These are phyloP conservation scores for Hyposoter dolosus DNA, from an alignment of 2,888 invertebrate species.

Conservation along the genomic window DNA sequence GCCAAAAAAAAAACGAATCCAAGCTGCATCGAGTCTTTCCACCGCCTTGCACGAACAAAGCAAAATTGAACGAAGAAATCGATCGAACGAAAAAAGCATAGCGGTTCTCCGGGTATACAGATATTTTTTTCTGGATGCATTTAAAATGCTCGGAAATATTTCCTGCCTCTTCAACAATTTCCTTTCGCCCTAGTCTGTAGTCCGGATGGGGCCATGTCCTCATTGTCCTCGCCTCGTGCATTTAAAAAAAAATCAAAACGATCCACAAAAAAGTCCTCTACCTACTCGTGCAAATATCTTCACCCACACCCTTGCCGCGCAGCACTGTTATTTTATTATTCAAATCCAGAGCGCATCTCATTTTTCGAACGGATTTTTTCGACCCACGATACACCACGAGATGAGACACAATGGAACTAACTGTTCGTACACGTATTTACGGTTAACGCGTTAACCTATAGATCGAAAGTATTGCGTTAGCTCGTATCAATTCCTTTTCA, in stretches of 20 bases:
- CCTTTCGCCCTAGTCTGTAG: conserved; percentile 17
- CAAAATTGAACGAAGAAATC: conserved; percentile 54
- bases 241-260: conserved; percentile 29
- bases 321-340: conserved; percentile 20
- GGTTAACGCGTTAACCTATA: conserved; percentile 11
- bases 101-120: conserved; percentile 37
- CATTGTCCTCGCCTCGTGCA: conserved; percentile 51
- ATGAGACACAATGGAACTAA: conserved; percentile 21
- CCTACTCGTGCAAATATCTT: conserved; percentile 44
- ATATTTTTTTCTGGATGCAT: not conserved
- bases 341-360: conserved; percentile 13
- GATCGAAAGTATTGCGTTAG: not conserved
- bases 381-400: not conserved
- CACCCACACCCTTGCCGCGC: not conserved
- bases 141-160: conserved; percentile 49
- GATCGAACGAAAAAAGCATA: conserved; percentile 53
- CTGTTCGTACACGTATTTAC: conserved; percentile 28
- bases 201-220: conserved; percentile 4
- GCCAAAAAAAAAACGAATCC: conserved; percentile 17
- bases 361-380: conserved; percentile 29
- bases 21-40: conserved; percentile 59
- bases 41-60: conserved; percentile 40
- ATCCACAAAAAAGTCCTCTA: conserved; percentile 12
- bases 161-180: conserved; percentile 57
- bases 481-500: not conserved